Evolutionary conservation across 2,888 invertebrate genomes (phyloP), one percentile per base, ranked within the genome.

Genomic region (Antheraea yamamai): DNA sequence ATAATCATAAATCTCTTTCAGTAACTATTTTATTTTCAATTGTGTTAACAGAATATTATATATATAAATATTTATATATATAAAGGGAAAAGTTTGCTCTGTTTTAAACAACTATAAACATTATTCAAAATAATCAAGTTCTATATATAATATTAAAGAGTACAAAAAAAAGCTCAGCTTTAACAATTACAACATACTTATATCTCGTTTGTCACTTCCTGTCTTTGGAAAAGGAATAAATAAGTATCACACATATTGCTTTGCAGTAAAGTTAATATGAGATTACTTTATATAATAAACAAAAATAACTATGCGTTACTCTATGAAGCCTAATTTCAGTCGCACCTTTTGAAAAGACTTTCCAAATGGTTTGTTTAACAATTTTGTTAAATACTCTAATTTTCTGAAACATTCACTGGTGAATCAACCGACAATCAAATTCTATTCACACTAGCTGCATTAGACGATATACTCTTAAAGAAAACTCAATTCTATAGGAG

Each of bases 221-320:
- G 23, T 61, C 23, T 23, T 23, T 12, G 78, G 78, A 75, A 76
- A 75, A 76, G 1, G 7, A 79, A 74, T 77, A 77, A 79, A 70
- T 75, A 73, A 70, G 47, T 73, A 75, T 81, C 81, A 83, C 83
- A 81, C 81, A 78, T 77, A 78, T 81, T 79, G 81, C 80, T 80
- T 81, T 73, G 79, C 76, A 80, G 79, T 78, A 80, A 71, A 78
- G 78, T 77, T 74, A 78, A 76, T 76, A 79, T 80, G 81, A 81
- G 77, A 80, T 78, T 78, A 76, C 78, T 79, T 76, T 82, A 81
- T 79, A 81, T 78, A 81, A 79, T 77, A 74, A 76, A 75, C 77
- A 72, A 51, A 23, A 12, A 18, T 1, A 47, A 47, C 61, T 14
- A 47, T 77, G 64, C 2, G 12, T 52, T 18, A 55, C 55, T 55